Evolutionary conservation across 2,888 invertebrate genomes (phyloP).

Genomic region (Bruchidius siliquastri): DNA sequence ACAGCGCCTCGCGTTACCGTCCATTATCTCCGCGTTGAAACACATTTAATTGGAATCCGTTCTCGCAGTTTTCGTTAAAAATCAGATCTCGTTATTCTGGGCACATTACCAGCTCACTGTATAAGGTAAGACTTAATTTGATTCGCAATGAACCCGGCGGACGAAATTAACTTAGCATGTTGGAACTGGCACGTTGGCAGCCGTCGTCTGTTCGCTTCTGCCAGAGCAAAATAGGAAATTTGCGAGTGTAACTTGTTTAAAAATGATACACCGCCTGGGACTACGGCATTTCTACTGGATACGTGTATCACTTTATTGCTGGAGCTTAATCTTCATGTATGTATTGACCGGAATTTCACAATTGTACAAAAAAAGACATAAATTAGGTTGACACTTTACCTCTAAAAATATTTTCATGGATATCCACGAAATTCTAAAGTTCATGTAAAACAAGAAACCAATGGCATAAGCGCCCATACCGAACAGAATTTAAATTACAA

Average conservation of each 20-base stretch:
- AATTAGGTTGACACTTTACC: too few species aligned
- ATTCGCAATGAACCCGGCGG: neutral
- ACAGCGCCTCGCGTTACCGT: neutral
- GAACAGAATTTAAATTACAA: neutral
- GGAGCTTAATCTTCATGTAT: too few species aligned
- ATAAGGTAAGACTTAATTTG: neutral
- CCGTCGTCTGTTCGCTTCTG: neutral
- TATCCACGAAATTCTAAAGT: too few species aligned
- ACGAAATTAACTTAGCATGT: neutral
- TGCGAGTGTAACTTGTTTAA: neutral
- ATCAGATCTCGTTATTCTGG: neutral
- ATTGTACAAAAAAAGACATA: too few species aligned
- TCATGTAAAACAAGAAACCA: neutral
- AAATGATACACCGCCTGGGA: neutral
- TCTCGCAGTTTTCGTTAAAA: neutral
- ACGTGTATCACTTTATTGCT: too few species aligned
- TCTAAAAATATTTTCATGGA: too few species aligned
- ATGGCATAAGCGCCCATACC: neutral
- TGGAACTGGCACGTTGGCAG: neutral
- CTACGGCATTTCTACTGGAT: too few species aligned
- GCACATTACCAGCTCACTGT: neutral
- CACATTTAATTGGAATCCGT: neutral
- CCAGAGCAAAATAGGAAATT: neutral
- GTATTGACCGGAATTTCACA: too few species aligned
- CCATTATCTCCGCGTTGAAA: neutral